Evolutionary conservation across 1,140 invertebrate species (phyloP).

Genomic region (Penaeus indicus): DNA sequence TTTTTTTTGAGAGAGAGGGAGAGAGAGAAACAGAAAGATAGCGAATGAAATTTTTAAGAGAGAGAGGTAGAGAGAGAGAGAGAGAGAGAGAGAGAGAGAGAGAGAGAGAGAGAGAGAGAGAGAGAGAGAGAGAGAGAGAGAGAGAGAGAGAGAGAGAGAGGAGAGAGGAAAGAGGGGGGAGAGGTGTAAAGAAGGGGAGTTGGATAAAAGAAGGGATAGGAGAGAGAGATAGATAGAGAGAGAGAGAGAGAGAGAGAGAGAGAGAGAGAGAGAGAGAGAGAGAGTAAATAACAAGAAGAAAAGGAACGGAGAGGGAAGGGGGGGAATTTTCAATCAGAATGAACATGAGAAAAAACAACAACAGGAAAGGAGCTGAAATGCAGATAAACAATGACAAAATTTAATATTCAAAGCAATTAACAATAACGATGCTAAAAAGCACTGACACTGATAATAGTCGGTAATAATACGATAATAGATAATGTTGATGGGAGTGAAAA

Average conservation of each 20-base stretch:
- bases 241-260: constrained; percentile 11
- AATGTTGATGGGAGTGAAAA: too few relatives aligned
- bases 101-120: not conserved
- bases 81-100: not conserved
- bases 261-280: not conserved
- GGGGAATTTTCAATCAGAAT: too few relatives aligned
- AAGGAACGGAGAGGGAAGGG: not conserved
- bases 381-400: too few relatives aligned
- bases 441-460: too few relatives aligned
- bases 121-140: constrained; percentile 2
- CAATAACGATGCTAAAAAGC: too few relatives aligned
- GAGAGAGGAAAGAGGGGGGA: not conserved
- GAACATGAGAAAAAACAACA: too few relatives aligned
- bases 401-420: too few relatives aligned
- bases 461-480: too few relatives aligned
- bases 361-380: too few relatives aligned
- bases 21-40: not conserved
- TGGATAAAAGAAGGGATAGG: not conserved
- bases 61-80: not conserved
- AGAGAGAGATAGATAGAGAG: not conserved
- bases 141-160: not conserved
- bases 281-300: not conserved
- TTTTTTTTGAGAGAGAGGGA: constrained; percentile 4
- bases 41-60: too few relatives aligned
- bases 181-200: constrained; percentile 17